Evolutionary conservation across 2,888 invertebrate species (phyloP), one percentile per base, ranked within the genome.

Genomic region (Diabrotica balteata): DNA sequence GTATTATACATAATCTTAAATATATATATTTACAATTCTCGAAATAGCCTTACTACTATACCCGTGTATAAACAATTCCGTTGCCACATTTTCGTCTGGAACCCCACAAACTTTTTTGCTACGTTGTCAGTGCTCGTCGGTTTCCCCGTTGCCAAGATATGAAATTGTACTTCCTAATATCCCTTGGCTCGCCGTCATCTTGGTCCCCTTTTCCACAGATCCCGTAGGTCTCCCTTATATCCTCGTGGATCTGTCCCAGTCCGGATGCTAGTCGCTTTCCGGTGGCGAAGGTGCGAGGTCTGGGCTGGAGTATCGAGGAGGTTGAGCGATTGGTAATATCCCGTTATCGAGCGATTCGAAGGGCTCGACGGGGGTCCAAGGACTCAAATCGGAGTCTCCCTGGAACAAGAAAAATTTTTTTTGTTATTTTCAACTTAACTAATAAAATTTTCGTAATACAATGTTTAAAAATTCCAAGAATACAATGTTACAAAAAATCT

Each of bases 341-440:
- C 53, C 58, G 66, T 61, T 59, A 49, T 75, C 78, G 79, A 63
- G 79, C 74, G 66, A 82, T 81, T 68, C 82, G 69, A 78, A 78
- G 73, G 68, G 74, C 65, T 69, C 70, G 73, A 83, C 83, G 69
- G 84, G 83, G 73, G 78, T 78, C 83, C 83, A 83, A 44, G 80
- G 80, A 75, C 80, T 84, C 85, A 86, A 79, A 86, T 86, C 83
- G 85, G 86, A 78, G 85, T 85, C 82, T 85, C 85, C 85, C 86
- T 86, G 79, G 47, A 82, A 72, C 65, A 53, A 63, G 70, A 47
- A 60, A 42, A 59, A 11, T 7, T 55, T n/a, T 51, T 5, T 49
- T 49, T 49, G n/a, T 49, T 8, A 7, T n/a, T 49, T 49, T 49
- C 11, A 11, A 49, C 10, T 49, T 10, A 49, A 49, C 49, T 49